Evolutionary conservation across 2,888 invertebrate species (phyloP).

Genomic region (Agrochola lychnidis): DNA sequence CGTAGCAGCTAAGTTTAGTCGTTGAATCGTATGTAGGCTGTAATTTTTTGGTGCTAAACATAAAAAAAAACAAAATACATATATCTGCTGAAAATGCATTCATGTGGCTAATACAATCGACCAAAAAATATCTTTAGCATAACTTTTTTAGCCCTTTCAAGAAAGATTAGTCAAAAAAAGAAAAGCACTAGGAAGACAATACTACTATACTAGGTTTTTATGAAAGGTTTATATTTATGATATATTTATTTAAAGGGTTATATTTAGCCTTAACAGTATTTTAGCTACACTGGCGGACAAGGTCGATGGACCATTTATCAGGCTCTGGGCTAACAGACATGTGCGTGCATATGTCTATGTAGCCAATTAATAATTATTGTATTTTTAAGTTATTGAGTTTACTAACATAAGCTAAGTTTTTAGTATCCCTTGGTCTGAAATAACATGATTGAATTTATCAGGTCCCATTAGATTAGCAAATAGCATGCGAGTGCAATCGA

Average conservation of each 20-base stretch:
- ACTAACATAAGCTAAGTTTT: too few relatives aligned
- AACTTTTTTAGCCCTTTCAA: neutral
- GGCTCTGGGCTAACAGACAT: too few relatives aligned
- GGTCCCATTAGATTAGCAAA: neutral
- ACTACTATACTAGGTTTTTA: neutral
- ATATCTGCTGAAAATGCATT: neutral
- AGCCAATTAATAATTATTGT: too few relatives aligned
- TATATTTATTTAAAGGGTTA: too few relatives aligned
- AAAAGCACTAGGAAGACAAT: neutral
- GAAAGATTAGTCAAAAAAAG: neutral
- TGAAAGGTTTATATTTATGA: neutral
- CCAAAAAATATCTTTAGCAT: neutral
- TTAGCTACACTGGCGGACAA: too few relatives aligned
- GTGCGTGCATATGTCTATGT: too few relatives aligned
- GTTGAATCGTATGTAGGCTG: neutral
- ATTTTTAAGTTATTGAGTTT: too few relatives aligned
- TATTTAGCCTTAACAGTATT: too few relatives aligned
- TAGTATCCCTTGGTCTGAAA: too few relatives aligned
- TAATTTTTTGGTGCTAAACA: too few relatives aligned
- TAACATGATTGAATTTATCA: too few relatives aligned
- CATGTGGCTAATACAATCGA: neutral
- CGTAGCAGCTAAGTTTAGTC: neutral
- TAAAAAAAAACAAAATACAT: neutral
- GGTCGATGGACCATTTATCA: too few relatives aligned
- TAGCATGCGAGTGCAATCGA: neutral